A percentile compares a stretch with the other conserved stretches of the same genome.
Conservation (phyloP, 2,113 vertebrate genomes). For the Chrysemys picta region DNA sequence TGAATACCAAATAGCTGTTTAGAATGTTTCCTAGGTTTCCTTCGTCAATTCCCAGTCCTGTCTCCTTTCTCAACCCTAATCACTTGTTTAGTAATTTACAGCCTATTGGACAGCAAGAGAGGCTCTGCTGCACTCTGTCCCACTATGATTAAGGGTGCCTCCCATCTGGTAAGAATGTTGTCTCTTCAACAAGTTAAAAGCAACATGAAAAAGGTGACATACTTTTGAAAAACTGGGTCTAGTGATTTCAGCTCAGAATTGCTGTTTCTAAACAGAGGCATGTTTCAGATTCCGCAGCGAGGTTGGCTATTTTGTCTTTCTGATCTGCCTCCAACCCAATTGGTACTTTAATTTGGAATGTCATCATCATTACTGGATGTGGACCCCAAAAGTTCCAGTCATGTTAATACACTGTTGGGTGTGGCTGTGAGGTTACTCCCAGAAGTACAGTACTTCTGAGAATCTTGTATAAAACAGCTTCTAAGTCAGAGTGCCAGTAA, state of each 20-base stretch:
- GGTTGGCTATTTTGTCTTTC: neutral
- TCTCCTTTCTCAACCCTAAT: neutral
- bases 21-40: neutral
- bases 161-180: neutral
- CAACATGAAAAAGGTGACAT: neutral
- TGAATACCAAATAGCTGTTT: neutral
- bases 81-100: neutral
- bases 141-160: neutral
- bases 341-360: neutral
- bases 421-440: neutral
- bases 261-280: neutral
- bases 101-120: neutral
- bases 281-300: neutral
- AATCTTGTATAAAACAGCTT: fast-evolving
- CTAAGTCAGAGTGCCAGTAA: neutral
- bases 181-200: neutral
- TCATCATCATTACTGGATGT: neutral
- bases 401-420: neutral
- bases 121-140: neutral
- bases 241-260: neutral
- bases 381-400: neutral
- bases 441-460: neutral
- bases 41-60: neutral
- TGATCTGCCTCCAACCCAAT: neutral
- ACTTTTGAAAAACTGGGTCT: fast-evolving